Percentiles rank a stretch among this genome's conserved stretches.
Conservation (phyloP, 2,888 invertebrate genomes). For the Hypolimnas misippus region DNA sequence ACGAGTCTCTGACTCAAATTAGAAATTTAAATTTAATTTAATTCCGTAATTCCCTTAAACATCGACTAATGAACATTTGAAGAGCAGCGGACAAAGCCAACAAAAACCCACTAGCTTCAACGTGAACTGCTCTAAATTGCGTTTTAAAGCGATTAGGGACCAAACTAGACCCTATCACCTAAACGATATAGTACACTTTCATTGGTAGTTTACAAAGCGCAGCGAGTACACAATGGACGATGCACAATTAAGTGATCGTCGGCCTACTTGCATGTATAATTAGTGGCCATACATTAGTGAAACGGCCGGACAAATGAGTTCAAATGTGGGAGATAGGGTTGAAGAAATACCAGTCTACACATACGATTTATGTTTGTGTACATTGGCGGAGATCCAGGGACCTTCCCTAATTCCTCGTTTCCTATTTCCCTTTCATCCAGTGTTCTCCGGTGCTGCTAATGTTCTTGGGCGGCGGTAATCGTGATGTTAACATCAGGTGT, state of each 20-base stretch:
- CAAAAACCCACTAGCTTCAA: background rate
- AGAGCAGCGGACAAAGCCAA: background rate
- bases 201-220: background rate
- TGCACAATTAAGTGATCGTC: constrained; percentile 37
- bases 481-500: too few relatives aligned
- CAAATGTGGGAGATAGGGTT: constrained; percentile 1
- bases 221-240: constrained; percentile 23
- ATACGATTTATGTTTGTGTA: background rate
- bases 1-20: too few relatives aligned
- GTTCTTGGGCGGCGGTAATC: too few relatives aligned
- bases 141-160: background rate
- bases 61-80: background rate
- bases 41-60: too few relatives aligned
- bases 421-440: too few relatives aligned
- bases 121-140: background rate
- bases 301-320: background rate
- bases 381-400: background rate
- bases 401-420: too few relatives aligned
- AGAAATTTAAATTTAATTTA: background rate
- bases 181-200: background rate
- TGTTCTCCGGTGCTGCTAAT: too few relatives aligned
- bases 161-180: background rate
- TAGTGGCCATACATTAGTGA: constrained; percentile 27
- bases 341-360: background rate
- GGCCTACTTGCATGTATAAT: constrained; percentile 43